A percentile compares a stretch with the other conserved stretches of the same genome.
Conservation (phyloP, 2,113 vertebrate species). For the Oncorhynchus keta region DNA sequence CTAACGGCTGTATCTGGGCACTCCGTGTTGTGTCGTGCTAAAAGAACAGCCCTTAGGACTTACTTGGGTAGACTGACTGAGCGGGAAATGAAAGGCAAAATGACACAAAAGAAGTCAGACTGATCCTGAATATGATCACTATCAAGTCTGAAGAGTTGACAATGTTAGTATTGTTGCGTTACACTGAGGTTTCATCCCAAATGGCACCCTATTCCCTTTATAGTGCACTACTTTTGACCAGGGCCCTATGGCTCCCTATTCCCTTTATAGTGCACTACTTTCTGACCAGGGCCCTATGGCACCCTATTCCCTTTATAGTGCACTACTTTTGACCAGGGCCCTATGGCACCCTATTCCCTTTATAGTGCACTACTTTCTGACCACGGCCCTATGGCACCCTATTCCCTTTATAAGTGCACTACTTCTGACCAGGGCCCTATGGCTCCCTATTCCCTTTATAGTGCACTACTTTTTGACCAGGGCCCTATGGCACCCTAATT, state of each 20-base stretch:
- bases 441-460: too few species aligned
- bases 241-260: too few species aligned
- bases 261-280: not conserved
- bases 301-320: too few species aligned
- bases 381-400: too few species aligned
- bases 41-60: conserved; percentile 3
- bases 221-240: too few species aligned
- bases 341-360: too few species aligned
- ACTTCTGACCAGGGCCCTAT: not conserved
- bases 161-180: not conserved
- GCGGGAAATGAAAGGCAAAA: conserved; percentile 81
- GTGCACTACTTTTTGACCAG: too few species aligned
- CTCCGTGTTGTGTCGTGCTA: too few species aligned
- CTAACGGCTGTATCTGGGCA: too few species aligned
- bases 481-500: too few species aligned
- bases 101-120: conserved; percentile 82
- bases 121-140: conserved; percentile 87
- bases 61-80: conserved; percentile 64
- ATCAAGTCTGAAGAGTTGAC: conserved; percentile 66
- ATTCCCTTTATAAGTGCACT: not conserved
- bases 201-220: not conserved
- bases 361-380: too few species aligned
- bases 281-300: not conserved
- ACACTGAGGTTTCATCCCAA: not conserved
- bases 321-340: too few species aligned